Percentiles rank a stretch among this genome's conserved stretches.
Conservation (phyloP, 2,888 invertebrate species). For the Ormyrus labotus region DNA sequence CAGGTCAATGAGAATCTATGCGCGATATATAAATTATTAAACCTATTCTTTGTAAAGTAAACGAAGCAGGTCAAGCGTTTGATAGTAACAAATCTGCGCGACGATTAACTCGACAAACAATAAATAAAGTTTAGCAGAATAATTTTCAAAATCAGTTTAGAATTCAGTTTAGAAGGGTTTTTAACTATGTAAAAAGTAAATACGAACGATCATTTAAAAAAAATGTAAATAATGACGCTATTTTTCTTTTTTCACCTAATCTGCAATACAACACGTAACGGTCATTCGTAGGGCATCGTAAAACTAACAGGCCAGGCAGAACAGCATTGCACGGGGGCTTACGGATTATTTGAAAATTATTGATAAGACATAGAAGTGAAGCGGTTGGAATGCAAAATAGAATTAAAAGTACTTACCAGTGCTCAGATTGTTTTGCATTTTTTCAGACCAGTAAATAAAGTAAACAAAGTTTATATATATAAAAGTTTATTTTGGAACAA, state of each 20-base stretch:
- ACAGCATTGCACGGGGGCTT: slow-evolving; percentile 64
- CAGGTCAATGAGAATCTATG: slow-evolving; percentile 48
- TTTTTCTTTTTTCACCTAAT: slow-evolving; percentile 42
- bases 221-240: background rate
- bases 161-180: background rate
- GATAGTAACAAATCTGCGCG: background rate
- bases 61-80: slow-evolving; percentile 32
- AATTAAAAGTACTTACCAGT: slow-evolving; percentile 12
- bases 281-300: slow-evolving; percentile 65
- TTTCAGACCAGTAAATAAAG: too few species aligned
- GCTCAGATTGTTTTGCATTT: too few species aligned
- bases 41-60: slow-evolving; percentile 16
- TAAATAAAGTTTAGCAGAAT: background rate
- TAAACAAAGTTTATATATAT: too few species aligned
- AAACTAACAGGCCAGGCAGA: slow-evolving; percentile 63
- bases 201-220: too few species aligned
- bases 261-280: slow-evolving; percentile 46
- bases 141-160: background rate
- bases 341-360: slow-evolving; percentile 64
- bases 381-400: slow-evolving; percentile 29
- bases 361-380: slow-evolving; percentile 44
- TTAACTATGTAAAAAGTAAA: background rate
- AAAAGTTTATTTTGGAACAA: too few species aligned
- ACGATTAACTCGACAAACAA: background rate
- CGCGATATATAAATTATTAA: slow-evolving; percentile 34